Base-by-base conservation (phyloP, 1,140 invertebrate genomes). In the Drosophila aff. region DNA sequence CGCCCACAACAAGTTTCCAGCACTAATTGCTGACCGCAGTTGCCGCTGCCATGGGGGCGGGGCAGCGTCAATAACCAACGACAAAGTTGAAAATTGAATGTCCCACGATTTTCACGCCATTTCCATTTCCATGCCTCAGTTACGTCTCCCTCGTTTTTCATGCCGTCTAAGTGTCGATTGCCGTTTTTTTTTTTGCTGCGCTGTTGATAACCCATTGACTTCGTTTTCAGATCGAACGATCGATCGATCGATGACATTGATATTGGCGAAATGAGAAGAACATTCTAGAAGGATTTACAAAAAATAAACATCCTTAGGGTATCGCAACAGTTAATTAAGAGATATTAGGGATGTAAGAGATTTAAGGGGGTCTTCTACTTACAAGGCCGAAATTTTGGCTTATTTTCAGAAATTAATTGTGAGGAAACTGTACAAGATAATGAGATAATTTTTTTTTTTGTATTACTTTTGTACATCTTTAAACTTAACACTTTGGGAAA, bases 11-110 rank as follows among this genome's bases (percentile, higher is more conserved):
- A 79, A 79, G 26, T 79, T 79, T 72, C 46, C 68, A 26, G 65
- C 76, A 79, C 76, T 79, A 79, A 79, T 79, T 79, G 76, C 76
- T 73, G 55, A 60, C 74, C 71, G 52, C 73, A 76, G 40, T 16
- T 6, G 44, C 26, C 18, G 47, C 33, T 55, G 69, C 28, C 43
- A 7, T 28, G 36, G 18, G 16, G 40, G 28, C 36, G 36, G 40
- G 40, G 40, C 33, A 58, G 16, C 60, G 28, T 62, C 60, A 67
- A 68, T 66, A 38, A 26, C 43, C 44, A 40, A 67, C 28, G 52
- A 50, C 28, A 73, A 73, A 73, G 69, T 73, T 72, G 44, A 40
- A 73, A 73, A 73, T 71, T 73, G 66, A 72, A 72, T 58, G 52
- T 59, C 43, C 44, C 49, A 49, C 66, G 52, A 38, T 71, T 59